These are phyloP conservation scores for Athrips mouffetella DNA, from an alignment of 2,888 invertebrate species.

Conservation along the genomic window DNA sequence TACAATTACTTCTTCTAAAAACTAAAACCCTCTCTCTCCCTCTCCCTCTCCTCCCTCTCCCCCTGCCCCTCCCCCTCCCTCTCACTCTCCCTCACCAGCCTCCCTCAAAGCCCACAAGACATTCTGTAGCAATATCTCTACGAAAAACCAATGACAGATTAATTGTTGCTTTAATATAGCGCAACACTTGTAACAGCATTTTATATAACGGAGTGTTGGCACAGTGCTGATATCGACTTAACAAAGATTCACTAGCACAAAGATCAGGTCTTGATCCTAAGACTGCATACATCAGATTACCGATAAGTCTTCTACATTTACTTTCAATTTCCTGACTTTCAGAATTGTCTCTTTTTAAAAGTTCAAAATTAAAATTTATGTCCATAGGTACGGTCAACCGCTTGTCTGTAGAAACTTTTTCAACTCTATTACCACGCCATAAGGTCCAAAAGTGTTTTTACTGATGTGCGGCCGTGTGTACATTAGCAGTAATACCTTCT, in stretches of 20 bases:
- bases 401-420: too few relatives aligned
- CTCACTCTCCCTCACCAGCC: constrained; percentile 18
- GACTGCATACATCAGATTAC: constrained; percentile 4
- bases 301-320: constrained; percentile 10
- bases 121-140: not conserved
- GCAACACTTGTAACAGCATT: not conserved
- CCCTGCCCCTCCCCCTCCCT: too few relatives aligned
- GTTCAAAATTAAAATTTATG: constrained; percentile 10
- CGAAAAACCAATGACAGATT: not conserved
- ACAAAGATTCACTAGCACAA: not conserved
- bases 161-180: not conserved
- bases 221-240: constrained; percentile 11
- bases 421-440: constrained; percentile 11
- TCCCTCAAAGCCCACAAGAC: constrained; percentile 11
- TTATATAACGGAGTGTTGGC: not conserved
- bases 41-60: too few relatives aligned
- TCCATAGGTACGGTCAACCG: constrained; percentile 7
- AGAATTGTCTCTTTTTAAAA: not conserved
- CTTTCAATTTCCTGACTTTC: not conserved
- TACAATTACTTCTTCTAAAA: too few relatives aligned
- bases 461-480: not conserved
- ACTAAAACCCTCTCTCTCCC: too few relatives aligned
- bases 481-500: not conserved
- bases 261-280: constrained; percentile 12
- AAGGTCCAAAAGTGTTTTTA: not conserved